Evolutionary conservation across 2,113 vertebrate species (phyloP), one percentile per base, ranked within the genome.

Genomic region (Corydoras sp.): DNA sequence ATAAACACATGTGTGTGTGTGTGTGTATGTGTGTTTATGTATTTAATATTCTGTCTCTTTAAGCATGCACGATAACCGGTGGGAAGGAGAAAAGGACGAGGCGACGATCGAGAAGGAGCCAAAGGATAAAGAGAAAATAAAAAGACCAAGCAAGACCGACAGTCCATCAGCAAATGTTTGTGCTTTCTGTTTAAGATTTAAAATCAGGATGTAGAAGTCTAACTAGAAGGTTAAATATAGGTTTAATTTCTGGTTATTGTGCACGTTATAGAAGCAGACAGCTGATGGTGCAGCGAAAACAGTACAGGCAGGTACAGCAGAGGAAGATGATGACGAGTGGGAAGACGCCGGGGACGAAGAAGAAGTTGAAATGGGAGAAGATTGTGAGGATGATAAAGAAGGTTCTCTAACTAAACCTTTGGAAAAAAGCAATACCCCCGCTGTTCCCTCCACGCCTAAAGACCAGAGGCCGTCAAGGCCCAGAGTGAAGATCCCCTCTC

Each of bases 61-160:
- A 80, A 96, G 94, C 74, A 93, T 93, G 91, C 95, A 97, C 2
- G 95, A 97, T 72, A 90, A 95, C 81, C 94, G 93, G 13, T 96
- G 95, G 95, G 93, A 94, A 72, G 87, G 65, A 6, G 86, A 90
- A 30, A 85, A 83, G 18, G 86, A 65, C 29, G 80, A 70, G 48
- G 82, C 83, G 51, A 75, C 78, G 13, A 77, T 84, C 14, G 70
- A 82, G 58, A 68, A 84, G 24, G 81, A 82, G 29, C 78, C 81
- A 61, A 32, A 61, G 10, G 77, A 70, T 11, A 71, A 80, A 54
- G 77, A 81, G 8, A 81, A 58, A 10, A 72, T 29, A 35, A 2
- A 79, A 68, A 43, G 79, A 12, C 76, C 79, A 1, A 43, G 50
- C 43, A 79, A 80, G 15, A 2, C 81, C 30, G 83, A 81, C 76